Conservation (phyloP, 2,888 invertebrate genomes). For the Drosophila birchii region DNA sequence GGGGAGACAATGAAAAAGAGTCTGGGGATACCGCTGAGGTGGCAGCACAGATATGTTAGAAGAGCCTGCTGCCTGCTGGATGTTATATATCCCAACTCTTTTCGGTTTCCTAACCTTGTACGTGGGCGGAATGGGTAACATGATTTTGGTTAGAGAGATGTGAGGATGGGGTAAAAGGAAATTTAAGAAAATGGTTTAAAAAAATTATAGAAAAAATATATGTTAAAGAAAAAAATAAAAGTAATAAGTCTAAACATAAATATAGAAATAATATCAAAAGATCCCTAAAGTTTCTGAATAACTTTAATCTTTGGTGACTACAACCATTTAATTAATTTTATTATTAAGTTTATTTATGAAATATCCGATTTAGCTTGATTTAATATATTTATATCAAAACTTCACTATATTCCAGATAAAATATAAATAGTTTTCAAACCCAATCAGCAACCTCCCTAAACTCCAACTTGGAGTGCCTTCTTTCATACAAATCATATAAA, state of each 20-base stretch:
- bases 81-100: constrained; percentile 42
- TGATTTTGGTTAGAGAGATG: not conserved
- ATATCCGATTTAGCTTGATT: not conserved
- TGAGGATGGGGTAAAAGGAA: not conserved
- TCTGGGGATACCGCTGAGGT: constrained; percentile 32
- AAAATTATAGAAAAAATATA: no score
- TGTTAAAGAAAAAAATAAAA: not conserved
- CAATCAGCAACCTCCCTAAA: not conserved
- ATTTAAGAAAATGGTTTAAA: not conserved
- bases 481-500: not conserved
- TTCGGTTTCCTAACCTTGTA: constrained; percentile 21
- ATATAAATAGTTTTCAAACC: not conserved
- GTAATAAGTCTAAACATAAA: not conserved
- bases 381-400: not conserved
- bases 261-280: not conserved
- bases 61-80: constrained; percentile 1
- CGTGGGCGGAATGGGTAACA: constrained; percentile 17
- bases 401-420: not conserved
- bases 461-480: no score
- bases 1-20: not conserved
- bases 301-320: not conserved
- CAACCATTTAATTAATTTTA: not conserved
- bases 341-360: not conserved
- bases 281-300: not conserved
- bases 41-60: constrained; percentile 29